phyloP scores from a whole-genome alignment of 2,888 invertebrate species.

The Papilio gigon region DNA sequence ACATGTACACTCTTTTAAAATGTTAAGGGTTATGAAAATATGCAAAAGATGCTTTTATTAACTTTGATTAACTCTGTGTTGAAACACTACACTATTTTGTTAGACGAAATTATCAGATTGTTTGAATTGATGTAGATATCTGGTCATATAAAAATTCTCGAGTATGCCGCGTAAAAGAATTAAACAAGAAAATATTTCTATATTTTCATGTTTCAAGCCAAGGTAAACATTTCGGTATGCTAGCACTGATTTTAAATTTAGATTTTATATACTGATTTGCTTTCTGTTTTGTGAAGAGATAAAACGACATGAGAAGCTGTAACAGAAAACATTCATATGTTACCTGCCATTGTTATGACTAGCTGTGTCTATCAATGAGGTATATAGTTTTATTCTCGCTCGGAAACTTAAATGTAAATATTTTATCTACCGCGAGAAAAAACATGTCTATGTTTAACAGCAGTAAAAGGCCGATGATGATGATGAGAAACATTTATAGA shows the following conservation, averaged over 20 bases:
- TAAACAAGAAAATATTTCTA: background rate
- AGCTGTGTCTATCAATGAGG: background rate
- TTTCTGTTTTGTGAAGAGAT: background rate
- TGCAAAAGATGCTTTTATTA: no score
- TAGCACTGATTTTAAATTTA: background rate
- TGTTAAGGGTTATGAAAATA: no score
- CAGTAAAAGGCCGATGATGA: no score
- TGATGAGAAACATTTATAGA: no score
- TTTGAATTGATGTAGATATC: no score
- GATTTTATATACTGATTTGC: background rate
- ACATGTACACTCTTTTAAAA: no score
- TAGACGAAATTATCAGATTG: no score
- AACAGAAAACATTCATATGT: slow-evolving; percentile 2
- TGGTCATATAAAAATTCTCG: no score
- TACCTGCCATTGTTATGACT: slow-evolving; percentile 8
- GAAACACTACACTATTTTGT: no score
- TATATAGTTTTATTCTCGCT: slow-evolving; percentile 7
- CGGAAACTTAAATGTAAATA: slow-evolving; percentile 8
- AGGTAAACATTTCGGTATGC: background rate
- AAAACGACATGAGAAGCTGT: background rate
- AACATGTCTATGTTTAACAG: no score
- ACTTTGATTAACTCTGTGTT: no score
- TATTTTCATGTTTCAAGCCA: background rate
- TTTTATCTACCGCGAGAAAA: background rate
- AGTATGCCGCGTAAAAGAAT: background rate